Percentiles rank a stretch among this genome's conserved stretches.
Evolutionary conservation across 2,888 invertebrate genomes (phyloP).

Genomic region (Hoplodrina ambigua): DNA sequence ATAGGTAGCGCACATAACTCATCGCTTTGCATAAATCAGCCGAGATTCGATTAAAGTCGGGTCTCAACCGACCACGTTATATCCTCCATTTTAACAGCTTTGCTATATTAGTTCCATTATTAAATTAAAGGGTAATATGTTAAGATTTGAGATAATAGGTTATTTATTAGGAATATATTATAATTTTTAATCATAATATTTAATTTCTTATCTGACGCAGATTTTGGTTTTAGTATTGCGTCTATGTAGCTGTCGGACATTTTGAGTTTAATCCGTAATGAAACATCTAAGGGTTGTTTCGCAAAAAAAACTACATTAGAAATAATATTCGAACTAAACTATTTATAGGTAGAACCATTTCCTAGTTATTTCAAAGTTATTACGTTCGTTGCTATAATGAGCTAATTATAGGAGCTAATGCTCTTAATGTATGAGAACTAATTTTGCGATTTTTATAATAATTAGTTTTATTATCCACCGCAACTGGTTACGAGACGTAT

Average conservation of each 20-base stretch:
- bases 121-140: conserved; percentile 35
- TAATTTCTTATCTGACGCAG: conserved; percentile 1
- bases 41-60: conserved; percentile 61
- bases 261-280: not conserved
- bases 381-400: too few species aligned
- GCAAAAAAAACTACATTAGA: too few species aligned
- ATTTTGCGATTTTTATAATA: not conserved
- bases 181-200: conserved; percentile 31
- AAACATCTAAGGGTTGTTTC: too few species aligned
- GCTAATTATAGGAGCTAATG: too few species aligned
- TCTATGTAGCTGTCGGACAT: not conserved
- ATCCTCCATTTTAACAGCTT: conserved; percentile 51
- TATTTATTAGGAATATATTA: conserved; percentile 9
- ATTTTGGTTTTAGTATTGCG: too few species aligned
- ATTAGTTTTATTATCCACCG: not conserved
- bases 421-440: too few species aligned
- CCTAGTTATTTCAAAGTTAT: too few species aligned
- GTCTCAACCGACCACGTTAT: conserved; percentile 46
- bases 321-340: too few species aligned
- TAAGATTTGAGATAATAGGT: not conserved
- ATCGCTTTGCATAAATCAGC: conserved; percentile 66
- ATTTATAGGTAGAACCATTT: too few species aligned
- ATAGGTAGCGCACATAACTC: conserved; percentile 51
- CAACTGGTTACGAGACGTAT: not conserved
- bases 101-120: conserved; percentile 43